phyloP scores from a whole-genome alignment of 1,140 invertebrate species.

The Leptonema lineaticorne region DNA sequence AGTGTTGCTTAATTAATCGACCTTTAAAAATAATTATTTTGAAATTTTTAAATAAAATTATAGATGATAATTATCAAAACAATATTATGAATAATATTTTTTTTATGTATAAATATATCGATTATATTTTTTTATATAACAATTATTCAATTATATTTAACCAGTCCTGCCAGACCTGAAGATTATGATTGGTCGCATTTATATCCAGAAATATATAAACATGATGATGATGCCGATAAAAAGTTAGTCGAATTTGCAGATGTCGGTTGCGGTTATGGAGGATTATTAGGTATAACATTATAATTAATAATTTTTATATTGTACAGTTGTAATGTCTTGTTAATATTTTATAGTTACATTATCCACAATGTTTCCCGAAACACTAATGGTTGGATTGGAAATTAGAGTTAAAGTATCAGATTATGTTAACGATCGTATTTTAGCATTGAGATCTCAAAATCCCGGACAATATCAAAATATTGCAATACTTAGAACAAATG shows the following conservation, averaged over 20 bases:
- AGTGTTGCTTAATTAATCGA: too few relatives aligned
- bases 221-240: slow-evolving; percentile 29
- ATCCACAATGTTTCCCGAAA: slow-evolving; percentile 88
- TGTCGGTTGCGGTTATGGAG: slow-evolving; percentile 98
- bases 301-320: neutral
- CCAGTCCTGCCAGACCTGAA: slow-evolving; percentile 66
- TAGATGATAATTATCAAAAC: too few relatives aligned
- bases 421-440: slow-evolving; percentile 95
- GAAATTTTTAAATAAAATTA: slow-evolving; percentile 21
- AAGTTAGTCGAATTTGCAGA: slow-evolving; percentile 88
- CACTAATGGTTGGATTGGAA: slow-evolving; percentile 93
- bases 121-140: slow-evolving; percentile 17
- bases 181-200: slow-evolving; percentile 76
- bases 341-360: slow-evolving; percentile 70
- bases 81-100: slow-evolving; percentile 15
- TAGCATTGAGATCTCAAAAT: slow-evolving; percentile 77
- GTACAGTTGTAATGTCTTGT: neutral
- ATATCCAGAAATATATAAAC: slow-evolving; percentile 66
- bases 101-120: neutral
- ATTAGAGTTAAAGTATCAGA: slow-evolving; percentile 98
- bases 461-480: slow-evolving; percentile 88
- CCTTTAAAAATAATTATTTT: too few relatives aligned
- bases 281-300: slow-evolving; percentile 71
- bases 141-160: too few relatives aligned
- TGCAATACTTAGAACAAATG: slow-evolving; percentile 93